Evolutionary conservation across 2,113 vertebrate genomes (phyloP).

Genomic region (Odontophorus gujanensis): DNA sequence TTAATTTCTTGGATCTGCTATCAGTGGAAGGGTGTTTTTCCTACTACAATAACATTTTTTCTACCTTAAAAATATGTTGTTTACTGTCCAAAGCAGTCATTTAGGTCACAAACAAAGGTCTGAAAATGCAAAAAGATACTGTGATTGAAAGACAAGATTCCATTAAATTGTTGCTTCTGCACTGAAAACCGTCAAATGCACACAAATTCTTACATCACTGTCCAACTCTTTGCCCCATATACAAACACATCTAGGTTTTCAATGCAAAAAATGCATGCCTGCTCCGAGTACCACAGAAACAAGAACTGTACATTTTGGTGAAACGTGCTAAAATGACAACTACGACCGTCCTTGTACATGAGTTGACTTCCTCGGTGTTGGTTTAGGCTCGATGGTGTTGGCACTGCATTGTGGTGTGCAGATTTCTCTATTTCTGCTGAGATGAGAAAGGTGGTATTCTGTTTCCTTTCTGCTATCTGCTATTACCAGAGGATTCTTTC

Average conservation of each 20-base stretch:
- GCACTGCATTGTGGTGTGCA: not conserved
- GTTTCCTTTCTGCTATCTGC: not conserved
- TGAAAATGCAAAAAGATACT: not conserved
- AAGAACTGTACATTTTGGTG: not conserved
- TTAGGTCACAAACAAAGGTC: not conserved
- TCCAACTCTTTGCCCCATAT: fast-evolving
- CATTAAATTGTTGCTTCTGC: not conserved
- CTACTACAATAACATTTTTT: not conserved
- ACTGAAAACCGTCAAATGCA: not conserved
- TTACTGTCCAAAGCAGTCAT: not conserved
- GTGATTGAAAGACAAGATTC: not conserved
- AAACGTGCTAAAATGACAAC: not conserved
- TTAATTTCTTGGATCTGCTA: not conserved
- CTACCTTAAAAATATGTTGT: not conserved
- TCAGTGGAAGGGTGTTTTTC: not conserved
- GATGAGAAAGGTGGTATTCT: not conserved
- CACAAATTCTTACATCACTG: not conserved
- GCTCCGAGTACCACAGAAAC: not conserved
- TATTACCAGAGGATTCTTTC: not conserved
- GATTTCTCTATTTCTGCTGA: not conserved
- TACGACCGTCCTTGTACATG: fast-evolving
- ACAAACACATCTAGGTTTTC: not conserved
- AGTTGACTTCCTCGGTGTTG: not conserved
- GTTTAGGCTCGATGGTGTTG: not conserved
- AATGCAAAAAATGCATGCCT: not conserved